phyloP scores from a whole-genome alignment of 2,797 vertebrate genomes.

The Lutra lutra region DNA sequence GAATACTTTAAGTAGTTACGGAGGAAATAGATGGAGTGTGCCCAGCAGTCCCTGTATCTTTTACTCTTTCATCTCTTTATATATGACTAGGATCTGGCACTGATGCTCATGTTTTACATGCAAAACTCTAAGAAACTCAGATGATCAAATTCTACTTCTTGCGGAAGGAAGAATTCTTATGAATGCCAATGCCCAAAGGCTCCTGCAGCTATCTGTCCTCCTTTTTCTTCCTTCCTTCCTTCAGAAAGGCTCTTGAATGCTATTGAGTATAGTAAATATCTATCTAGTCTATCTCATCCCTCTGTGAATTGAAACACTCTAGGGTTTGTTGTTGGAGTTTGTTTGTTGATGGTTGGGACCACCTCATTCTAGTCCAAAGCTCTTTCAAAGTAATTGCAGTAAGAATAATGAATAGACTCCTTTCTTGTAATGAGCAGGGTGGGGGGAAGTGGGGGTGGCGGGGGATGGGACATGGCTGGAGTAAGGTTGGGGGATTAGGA shows the following conservation, averaged over 20 bases:
- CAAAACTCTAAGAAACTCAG: background rate
- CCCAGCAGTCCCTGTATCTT: background rate
- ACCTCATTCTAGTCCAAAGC: background rate
- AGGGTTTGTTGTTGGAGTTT: conserved; percentile 1
- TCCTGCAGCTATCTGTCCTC: background rate
- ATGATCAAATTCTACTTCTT: background rate
- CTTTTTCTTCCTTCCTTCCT: background rate
- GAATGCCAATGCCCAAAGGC: background rate
- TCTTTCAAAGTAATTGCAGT: conserved; percentile 30
- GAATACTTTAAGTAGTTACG: background rate
- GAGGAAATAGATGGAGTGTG: background rate
- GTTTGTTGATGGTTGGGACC: background rate
- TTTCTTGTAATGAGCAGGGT: background rate
- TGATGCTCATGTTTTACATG: background rate
- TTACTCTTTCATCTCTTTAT: background rate
- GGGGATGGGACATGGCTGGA: background rate
- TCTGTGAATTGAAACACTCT: conserved; percentile 28
- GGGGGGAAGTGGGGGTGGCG: too few species aligned
- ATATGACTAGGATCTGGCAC: background rate
- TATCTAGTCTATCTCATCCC: background rate
- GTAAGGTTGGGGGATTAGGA: background rate
- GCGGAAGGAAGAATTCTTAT: background rate
- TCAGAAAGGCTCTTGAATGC: background rate
- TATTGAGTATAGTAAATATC: background rate
- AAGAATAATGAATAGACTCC: conserved; percentile 20